Conservation (phyloP, 2,113 vertebrate species). For the Ia io region DNA sequence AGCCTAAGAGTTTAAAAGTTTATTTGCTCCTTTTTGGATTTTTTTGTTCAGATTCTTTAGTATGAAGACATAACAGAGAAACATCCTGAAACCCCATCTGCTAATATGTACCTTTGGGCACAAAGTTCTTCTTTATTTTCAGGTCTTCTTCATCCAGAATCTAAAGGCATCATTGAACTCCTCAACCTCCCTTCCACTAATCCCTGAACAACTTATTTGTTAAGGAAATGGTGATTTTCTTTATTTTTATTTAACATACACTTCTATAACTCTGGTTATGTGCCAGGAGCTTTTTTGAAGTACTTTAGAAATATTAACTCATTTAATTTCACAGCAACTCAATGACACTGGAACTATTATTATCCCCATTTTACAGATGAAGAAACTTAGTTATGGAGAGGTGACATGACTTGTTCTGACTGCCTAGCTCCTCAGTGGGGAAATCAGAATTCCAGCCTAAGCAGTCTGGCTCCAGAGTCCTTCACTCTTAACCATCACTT, state of each 20-base stretch:
- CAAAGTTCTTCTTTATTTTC: not conserved
- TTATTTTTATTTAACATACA: not conserved
- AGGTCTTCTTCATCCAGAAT: not conserved
- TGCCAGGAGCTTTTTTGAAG: not conserved
- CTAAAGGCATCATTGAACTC: not conserved
- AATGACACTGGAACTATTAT: not conserved
- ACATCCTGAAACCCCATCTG: not conserved
- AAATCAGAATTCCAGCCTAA: not conserved
- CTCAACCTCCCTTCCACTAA: not conserved
- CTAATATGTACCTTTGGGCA: not conserved
- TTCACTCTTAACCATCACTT: not conserved
- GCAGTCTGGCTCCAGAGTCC: not conserved
- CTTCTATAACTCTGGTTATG: not conserved
- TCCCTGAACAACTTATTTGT: not conserved
- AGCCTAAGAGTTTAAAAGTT: not conserved
- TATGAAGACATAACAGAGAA: not conserved
- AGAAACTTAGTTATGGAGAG: not conserved
- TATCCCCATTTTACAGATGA: not conserved
- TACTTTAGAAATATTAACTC: not conserved
- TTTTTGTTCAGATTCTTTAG: not conserved
- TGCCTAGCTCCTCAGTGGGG: not conserved
- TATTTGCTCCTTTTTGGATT: not conserved
- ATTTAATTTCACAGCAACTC: not conserved
- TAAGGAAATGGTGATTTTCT: not conserved
- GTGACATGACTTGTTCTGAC: not conserved